Percentiles rank a stretch among this genome's conserved stretches.
Conservation (phyloP, 37 sponge, comb jelly and placozoan species). For the Crambe crambe region DNA sequence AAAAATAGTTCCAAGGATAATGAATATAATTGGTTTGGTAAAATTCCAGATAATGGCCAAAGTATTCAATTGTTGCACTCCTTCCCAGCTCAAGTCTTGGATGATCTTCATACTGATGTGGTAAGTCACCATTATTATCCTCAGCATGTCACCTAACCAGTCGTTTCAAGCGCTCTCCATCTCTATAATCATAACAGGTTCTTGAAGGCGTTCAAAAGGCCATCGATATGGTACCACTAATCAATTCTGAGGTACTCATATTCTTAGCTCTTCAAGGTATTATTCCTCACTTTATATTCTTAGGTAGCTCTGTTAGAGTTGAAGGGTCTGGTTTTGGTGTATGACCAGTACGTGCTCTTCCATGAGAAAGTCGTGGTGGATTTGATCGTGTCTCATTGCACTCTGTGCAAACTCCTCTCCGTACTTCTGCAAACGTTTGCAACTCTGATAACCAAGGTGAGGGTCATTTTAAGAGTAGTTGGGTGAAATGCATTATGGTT, state of each 20-base stretch:
- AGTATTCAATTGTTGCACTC: background rate
- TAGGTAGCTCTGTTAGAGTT: background rate
- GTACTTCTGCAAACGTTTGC: slow-evolving; percentile 27
- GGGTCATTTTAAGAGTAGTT: background rate
- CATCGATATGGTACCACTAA: background rate
- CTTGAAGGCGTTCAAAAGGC: background rate
- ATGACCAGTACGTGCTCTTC: slow-evolving; percentile 27
- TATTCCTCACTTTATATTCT: too few relatives aligned
- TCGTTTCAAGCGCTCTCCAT: too few relatives aligned
- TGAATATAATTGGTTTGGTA: too few relatives aligned
- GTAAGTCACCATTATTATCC: too few relatives aligned
- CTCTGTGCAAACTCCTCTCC: slow-evolving; percentile 34
- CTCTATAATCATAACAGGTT: too few relatives aligned
- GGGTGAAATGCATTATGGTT: background rate
- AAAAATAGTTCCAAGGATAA: too few relatives aligned
- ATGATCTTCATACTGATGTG: background rate
- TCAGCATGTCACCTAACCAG: too few relatives aligned
- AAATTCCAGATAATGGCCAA: background rate
- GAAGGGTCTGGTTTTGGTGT: background rate
- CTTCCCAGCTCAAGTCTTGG: slow-evolving; percentile 1
- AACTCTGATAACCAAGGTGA: slow-evolving; percentile 39
- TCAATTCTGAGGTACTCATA: too few relatives aligned
- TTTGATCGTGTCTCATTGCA: slow-evolving; percentile 17
- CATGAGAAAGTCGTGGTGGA: slow-evolving; percentile 6
- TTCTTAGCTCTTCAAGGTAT: too few relatives aligned